Evolutionary conservation across 2,797 vertebrate genomes (phyloP), one percentile per base, ranked within the genome.

Genomic region (Pagetopsis macropterus): DNA sequence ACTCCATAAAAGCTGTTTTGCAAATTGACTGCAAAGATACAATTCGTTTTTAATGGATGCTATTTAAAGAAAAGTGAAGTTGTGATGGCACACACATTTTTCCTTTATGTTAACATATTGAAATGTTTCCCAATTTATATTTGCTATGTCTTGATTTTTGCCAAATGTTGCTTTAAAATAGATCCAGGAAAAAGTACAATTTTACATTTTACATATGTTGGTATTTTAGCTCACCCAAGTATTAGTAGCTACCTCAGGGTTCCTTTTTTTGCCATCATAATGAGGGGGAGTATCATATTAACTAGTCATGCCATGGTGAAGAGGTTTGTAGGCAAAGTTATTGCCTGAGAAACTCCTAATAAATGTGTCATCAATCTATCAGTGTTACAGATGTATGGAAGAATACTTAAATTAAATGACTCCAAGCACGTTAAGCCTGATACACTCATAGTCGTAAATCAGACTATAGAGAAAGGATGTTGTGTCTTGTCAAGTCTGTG

Each of bases 331-430:
- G 45, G 21, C 56, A 5, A 31, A 57, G 23, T 10, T 14, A 51
- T 57, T 64, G 50, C 51, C 50, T 16, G 2, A 19, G 19, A 75
- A 19, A 57, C 27, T 56, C 27, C 45, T 10, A n/a, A 23, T 37
- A 33, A 55, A 52, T 81, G 50, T 83, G 49, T 84, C 74, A 78
- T 16, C n/a, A 16, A 33, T 1, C 4, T 19, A 46, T 27, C 21
- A 15, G 7, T 3, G 15, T 43, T 40, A 5, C 23, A 27, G 3
- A 1, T 63, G 78, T 63, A n/a, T 12, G 1, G 5, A 16, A 21
- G 65, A 78, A n/a, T 16, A 11, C 27, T 70, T 75, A 23, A 23
- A 46, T 50, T 67, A 19, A 13, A 33, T 31, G 10, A 45, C 43
- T 75, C 40, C 7, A 15, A 55, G 52, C 15, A 54, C 57, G 56